phyloP scores from a whole-genome alignment of 2,888 invertebrate species.

The Acanthococcus lagerstroemiae region DNA sequence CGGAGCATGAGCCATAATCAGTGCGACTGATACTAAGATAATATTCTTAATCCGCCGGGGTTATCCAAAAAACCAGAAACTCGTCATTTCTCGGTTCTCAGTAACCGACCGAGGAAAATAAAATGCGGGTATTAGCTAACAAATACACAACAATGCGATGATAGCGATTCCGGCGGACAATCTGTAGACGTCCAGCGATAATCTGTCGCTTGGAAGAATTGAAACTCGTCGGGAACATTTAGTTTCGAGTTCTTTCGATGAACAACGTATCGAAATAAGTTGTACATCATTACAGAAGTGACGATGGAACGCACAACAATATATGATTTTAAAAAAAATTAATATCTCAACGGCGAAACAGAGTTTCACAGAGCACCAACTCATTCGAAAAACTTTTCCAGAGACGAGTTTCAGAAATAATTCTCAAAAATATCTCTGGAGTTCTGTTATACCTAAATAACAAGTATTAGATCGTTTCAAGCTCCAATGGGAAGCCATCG shows the following conservation, averaged over 20 bases:
- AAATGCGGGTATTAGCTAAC: neutral
- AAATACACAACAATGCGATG: neutral
- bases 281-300: neutral
- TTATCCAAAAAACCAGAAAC: neutral
- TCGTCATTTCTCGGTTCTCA: neutral
- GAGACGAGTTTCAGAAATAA: no score
- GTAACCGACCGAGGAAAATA: neutral
- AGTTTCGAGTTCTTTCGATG: neutral
- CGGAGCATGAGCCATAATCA: neutral
- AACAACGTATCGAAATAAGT: neutral
- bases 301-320: neutral
- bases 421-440: no score
- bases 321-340: neutral
- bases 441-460: no score
- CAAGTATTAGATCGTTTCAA: no score
- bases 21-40: neutral
- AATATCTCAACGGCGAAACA: neutral
- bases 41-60: neutral
- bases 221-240: neutral
- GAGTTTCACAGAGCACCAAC: no score
- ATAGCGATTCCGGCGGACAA: neutral
- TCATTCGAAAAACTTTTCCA: no score
- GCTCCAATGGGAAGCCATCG: no score
- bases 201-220: neutral
- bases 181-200: neutral